Evolutionary conservation across 2,888 invertebrate species (phyloP).

Genomic region (Morpho deidamia): DNA sequence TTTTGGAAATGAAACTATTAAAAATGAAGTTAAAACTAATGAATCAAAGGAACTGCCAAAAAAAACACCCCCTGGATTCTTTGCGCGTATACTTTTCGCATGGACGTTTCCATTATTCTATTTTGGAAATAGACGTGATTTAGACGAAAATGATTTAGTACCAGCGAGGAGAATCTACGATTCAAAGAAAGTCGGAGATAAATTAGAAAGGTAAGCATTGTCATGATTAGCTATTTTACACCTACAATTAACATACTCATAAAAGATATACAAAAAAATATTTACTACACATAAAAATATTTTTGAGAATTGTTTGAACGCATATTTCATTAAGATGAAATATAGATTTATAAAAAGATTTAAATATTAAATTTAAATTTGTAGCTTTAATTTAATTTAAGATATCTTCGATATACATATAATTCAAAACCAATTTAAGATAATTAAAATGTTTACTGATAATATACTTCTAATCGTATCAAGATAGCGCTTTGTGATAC

Average conservation of each 20-base stretch:
- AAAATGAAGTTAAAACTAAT: slow-evolving; percentile 28
- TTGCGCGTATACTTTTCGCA: slow-evolving; percentile 82
- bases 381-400: no score
- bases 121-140: slow-evolving; percentile 83
- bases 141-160: slow-evolving; percentile 86
- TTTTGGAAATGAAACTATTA: slow-evolving; percentile 18
- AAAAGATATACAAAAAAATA: no score
- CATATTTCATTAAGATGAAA: no score
- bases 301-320: no score
- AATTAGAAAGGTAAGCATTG: slow-evolving; percentile 77
- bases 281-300: no score
- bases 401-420: no score
- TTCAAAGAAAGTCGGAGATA: slow-evolving; percentile 82
- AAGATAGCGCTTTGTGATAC: background rate
- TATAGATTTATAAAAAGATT: no score
- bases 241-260: no score
- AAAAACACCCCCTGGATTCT: slow-evolving; percentile 49
- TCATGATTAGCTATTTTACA: background rate
- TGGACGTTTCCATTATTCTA: slow-evolving; percentile 89
- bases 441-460: no score
- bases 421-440: no score
- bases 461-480: no score
- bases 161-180: slow-evolving; percentile 83
- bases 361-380: no score
- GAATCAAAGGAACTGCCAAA: slow-evolving; percentile 27